Conservation (phyloP, 92 coral and sea anemone species). For the Bergia puertoricense region DNA sequence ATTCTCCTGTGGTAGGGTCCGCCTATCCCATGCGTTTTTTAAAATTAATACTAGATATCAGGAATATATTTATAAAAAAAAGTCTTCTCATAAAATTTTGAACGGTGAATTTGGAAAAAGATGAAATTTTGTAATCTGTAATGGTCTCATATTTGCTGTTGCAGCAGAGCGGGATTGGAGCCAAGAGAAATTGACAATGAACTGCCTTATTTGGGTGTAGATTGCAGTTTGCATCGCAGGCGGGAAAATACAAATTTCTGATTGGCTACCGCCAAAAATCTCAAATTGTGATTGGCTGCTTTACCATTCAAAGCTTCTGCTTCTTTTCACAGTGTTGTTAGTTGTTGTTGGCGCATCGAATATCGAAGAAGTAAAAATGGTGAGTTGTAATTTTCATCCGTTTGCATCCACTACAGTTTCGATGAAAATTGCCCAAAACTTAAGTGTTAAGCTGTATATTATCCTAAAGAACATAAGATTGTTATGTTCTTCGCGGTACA, state of each 20-base stretch:
- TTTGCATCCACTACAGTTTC: slow-evolving; percentile 63
- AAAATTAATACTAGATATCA: no score
- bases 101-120: no score
- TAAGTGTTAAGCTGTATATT: not conserved
- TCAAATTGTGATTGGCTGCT: slow-evolving; percentile 79
- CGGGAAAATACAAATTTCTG: slow-evolving; percentile 59
- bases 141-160: no score
- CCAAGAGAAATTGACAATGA: not conserved
- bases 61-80: no score
- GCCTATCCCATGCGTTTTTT: no score
- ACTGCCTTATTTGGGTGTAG: slow-evolving; percentile 22
- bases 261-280: slow-evolving; percentile 56
- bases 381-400: slow-evolving; percentile 86
- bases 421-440: slow-evolving; percentile 10
- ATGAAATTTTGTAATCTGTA: no score
- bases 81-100: no score
- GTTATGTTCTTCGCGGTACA: not conserved
- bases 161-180: slow-evolving; percentile 2
- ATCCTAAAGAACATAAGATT: not conserved
- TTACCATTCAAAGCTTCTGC: slow-evolving; percentile 85
- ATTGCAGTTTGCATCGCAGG: slow-evolving; percentile 18
- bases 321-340: slow-evolving; percentile 70
- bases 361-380: slow-evolving; percentile 76
- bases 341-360: slow-evolving; percentile 80
- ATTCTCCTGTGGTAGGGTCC: no score